Conservation (phyloP, 2,113 vertebrate species). For the Dascyllus trimaculatus region DNA sequence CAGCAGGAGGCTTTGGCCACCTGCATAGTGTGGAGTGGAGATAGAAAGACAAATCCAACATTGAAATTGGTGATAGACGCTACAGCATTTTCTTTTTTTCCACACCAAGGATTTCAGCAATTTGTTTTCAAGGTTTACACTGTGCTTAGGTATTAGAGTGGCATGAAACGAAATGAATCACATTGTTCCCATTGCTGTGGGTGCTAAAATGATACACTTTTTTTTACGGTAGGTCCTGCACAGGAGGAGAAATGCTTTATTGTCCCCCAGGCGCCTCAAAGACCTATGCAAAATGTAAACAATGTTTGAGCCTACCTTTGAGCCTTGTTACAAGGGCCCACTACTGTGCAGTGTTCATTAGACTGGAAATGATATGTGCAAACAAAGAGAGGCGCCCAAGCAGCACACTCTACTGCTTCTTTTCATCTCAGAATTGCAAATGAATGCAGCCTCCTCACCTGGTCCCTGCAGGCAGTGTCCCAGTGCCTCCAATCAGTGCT, state of each 20-base stretch:
- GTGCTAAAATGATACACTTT: constrained; percentile 37
- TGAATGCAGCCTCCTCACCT: constrained; percentile 81
- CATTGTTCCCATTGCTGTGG: constrained; percentile 43
- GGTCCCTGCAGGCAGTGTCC: constrained; percentile 79
- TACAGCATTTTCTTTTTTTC: constrained; percentile 46
- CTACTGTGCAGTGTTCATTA: constrained; percentile 77
- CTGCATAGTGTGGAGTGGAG: constrained; percentile 64
- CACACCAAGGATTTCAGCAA: constrained; percentile 49
- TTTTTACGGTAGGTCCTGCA: constrained; percentile 38
- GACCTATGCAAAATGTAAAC: constrained; percentile 78
- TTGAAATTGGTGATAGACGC: constrained; percentile 58
- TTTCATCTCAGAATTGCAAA: constrained; percentile 83
- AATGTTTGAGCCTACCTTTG: constrained; percentile 72
- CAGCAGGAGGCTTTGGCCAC: constrained; percentile 73
- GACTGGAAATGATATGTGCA: constrained; percentile 84
- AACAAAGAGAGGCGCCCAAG: constrained; percentile 79
- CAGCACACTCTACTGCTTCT: constrained; percentile 67
- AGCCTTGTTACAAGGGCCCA: constrained; percentile 70
- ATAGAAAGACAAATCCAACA: constrained; percentile 63
- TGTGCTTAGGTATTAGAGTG: constrained; percentile 34
- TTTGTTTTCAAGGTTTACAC: constrained; percentile 61
- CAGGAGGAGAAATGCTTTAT: constrained; percentile 39
- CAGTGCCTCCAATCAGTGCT: constrained; percentile 77
- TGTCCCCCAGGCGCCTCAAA: constrained; percentile 47
- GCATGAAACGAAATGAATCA: constrained; percentile 59